phyloP scores from a whole-genome alignment of 2,888 invertebrate species.

The Amphipyra berbera region DNA sequence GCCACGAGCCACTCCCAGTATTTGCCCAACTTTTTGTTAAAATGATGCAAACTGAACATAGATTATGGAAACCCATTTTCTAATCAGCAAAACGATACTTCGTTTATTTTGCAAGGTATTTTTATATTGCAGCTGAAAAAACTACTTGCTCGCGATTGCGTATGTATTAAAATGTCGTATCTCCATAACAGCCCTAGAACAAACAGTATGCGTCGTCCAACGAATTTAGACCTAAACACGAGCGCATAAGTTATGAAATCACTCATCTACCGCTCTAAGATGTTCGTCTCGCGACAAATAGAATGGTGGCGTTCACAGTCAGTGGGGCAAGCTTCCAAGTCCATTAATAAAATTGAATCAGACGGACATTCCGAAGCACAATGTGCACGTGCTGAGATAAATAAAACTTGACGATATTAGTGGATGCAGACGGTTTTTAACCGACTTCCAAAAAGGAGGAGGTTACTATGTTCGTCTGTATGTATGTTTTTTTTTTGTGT shows the following conservation, averaged over 20 bases:
- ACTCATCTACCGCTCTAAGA: conserved; percentile 63
- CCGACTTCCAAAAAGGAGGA: too few relatives aligned
- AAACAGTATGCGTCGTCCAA: conserved; percentile 33
- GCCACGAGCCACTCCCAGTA: too few relatives aligned
- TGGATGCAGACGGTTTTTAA: conserved; percentile 45
- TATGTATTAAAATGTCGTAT: conserved; percentile 13
- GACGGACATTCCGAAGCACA: conserved; percentile 87
- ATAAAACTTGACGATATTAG: conserved; percentile 71
- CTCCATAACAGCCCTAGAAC: conserved; percentile 45
- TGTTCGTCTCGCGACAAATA: conserved; percentile 80
- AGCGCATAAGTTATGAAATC: conserved; percentile 70
- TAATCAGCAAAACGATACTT: too few relatives aligned
- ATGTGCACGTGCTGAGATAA: conserved; percentile 85
- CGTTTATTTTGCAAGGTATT: too few relatives aligned
- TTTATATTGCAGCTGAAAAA: conserved; percentile 3
- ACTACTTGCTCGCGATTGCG: background rate
- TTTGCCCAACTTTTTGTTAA: too few relatives aligned
- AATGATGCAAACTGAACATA: too few relatives aligned
- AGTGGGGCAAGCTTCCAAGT: conserved; percentile 89
- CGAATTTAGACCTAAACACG: conserved; percentile 70
- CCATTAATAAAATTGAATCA: conserved; percentile 90
- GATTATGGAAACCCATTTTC: too few relatives aligned
- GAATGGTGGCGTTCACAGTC: conserved; percentile 84
- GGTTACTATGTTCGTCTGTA: too few relatives aligned
- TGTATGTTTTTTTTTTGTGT: too few relatives aligned